Percentiles rank a stretch among this genome's conserved stretches.
These are phyloP conservation scores for Phoeniculus purpureus DNA, from an alignment of 2,797 vertebrate genomes.

Conservation along the genomic window DNA sequence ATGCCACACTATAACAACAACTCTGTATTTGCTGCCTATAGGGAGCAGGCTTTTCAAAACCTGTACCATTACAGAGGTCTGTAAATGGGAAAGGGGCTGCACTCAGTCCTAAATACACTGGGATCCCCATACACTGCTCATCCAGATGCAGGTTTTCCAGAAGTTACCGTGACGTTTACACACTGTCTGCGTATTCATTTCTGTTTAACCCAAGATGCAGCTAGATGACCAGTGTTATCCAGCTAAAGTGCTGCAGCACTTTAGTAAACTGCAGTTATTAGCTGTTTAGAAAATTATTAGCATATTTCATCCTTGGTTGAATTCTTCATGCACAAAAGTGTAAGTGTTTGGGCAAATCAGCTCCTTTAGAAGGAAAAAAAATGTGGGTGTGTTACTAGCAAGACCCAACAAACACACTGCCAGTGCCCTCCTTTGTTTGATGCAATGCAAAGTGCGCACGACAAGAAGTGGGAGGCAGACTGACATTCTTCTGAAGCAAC, in stretches of 20 bases:
- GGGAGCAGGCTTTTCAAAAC: not conserved
- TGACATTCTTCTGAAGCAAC: constrained; percentile 22
- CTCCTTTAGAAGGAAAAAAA: constrained; percentile 18
- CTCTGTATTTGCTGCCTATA: not conserved
- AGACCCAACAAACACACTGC: not conserved
- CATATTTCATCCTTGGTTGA: constrained; percentile 50
- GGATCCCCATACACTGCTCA: not conserved
- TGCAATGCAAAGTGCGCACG: not conserved
- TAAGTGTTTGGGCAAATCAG: constrained; percentile 41
- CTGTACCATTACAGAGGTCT: not conserved
- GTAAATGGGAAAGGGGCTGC: not conserved
- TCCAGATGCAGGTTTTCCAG: not conserved
- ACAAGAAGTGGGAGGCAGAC: constrained; percentile 31
- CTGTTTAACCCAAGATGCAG: constrained; percentile 18
- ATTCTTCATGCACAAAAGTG: constrained; percentile 59
- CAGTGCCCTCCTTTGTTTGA: constrained; percentile 38
- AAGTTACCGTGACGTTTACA: not conserved
- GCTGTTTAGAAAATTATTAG: constrained; percentile 44
- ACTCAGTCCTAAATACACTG: not conserved
- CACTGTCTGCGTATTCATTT: not conserved
- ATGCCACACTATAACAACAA: not conserved
- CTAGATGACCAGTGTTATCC: constrained; percentile 16
- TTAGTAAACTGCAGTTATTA: constrained; percentile 42
- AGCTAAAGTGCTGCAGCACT: not conserved
- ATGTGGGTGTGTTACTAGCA: constrained; percentile 49